Base-by-base conservation (phyloP, 2,888 invertebrate species). In the Tineola bisselliella region DNA sequence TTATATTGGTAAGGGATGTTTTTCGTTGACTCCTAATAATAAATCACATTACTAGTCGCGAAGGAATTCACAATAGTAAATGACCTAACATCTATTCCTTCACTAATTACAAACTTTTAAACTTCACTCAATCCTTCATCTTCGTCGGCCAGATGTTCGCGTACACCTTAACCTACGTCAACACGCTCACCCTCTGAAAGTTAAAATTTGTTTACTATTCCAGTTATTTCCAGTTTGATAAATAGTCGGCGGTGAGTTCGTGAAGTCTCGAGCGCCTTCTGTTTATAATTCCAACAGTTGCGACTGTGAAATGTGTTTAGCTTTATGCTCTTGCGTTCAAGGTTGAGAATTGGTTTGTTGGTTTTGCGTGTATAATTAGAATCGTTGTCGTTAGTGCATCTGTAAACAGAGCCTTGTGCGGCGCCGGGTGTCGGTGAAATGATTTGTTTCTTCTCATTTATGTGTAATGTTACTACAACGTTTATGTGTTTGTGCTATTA, bases 91-190 rank as follows among this genome's bases (percentile, higher is more conserved):
- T 54, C 25, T 25, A 54, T 54, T 25, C 25, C 25, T 25, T 12
- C 54, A 25, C 54, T 54, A 54, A 54, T 54, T 54, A 54, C 54
- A 18, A 25, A 25, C 25, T 54, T 25, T 48, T 48, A 48, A 48
- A 48, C 54, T 25, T 25, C 25, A 54, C 4, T 25, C 54, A 54
- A 54, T 54, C 19, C 25, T 25, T 54, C 25, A 25, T 54, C 54
- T 54, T 13, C 25, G 25, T 8, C 25, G 19, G 68, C 76, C 80
- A 81, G 79, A 80, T 81, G 81, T 68, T 69, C 74, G 67, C 74
- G 80, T 54, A 25, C 25, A 54, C 48, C 54, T 30, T 33, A 57
- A 80, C 80, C 79, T 80, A 76, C 79, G 73, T 70, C 77, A 79
- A 79, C 72, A 71, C 68, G 60, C 15, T 15, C 48, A 30, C 60